Evolutionary conservation across 2,888 invertebrate species (phyloP), one percentile per base, ranked within the genome.

Genomic region (Calephelis perditalis): DNA sequence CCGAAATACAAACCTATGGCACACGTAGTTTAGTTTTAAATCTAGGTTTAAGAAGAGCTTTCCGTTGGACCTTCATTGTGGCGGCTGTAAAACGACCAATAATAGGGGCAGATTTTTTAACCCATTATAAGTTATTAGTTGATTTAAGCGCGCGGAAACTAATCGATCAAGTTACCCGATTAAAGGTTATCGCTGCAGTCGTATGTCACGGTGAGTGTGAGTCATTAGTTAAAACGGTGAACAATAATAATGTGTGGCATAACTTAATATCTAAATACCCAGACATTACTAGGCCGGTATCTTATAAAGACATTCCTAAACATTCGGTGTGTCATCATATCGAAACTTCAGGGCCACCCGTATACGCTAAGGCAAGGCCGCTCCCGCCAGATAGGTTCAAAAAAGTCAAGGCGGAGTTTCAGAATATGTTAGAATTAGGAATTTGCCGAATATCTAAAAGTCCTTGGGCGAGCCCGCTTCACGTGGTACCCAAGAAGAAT

Each of bases 381-480:
- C 37, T 64, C 36, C 63, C 62, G 5, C 63, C 63, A 0, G 59
- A 64, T 8, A 35, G 59, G 3, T 64, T 63, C 11, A n/a, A 9
- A 0, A 57, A 55, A 43, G 63, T 56, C 1, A 63, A 59, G 15
- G 15, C 61, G 12, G 66, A 69, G 56, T 69, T 69, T 56, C 12
- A 54, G 7, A 7, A 15, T n/a, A 71, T 78, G 72, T 56, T 71
- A 7, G 69, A 75, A 8, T 59, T 67, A 11, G 81, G 78, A 0
- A 73, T 77, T 12, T 71, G 74, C 44, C 66, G 75, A 26, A 26
- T 26, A 26, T 78, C 76, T 0, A 68, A 65, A 10, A 77, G 75
- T 43, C 67, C 70, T 1, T 81, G 75, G 77, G 69, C 77, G 3
- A 74, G 69, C 58, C 80, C 77, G 5, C 63, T 81, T 1, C 57